Percentiles rank a stretch among this genome's conserved stretches.
Conservation (phyloP, 2,113 vertebrate genomes). For the Otus sunia region DNA sequence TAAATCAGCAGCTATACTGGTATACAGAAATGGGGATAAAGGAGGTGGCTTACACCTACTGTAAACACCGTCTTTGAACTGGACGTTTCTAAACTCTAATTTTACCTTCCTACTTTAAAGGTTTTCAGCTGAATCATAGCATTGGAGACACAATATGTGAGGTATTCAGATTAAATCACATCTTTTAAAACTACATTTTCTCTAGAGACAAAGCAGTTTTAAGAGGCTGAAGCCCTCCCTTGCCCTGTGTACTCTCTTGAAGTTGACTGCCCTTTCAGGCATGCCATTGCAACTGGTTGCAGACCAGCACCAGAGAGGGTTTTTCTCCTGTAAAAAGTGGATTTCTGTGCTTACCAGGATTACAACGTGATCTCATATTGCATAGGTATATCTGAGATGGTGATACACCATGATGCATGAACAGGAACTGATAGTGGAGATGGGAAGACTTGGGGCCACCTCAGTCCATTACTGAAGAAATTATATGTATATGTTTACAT, state of each 20-base stretch:
- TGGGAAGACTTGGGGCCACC: background rate
- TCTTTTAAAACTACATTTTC: background rate
- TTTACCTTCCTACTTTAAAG: background rate
- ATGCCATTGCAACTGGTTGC: background rate
- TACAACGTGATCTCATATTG: background rate
- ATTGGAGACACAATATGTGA: background rate
- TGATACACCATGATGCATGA: background rate
- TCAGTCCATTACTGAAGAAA: background rate
- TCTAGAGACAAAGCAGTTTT: background rate
- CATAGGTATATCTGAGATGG: background rate
- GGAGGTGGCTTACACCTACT: background rate
- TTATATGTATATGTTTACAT: background rate
- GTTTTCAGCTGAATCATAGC: background rate
- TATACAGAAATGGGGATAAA: background rate
- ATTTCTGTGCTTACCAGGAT: background rate
- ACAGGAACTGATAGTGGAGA: background rate
- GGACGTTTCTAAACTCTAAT: background rate
- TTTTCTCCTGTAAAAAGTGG: background rate
- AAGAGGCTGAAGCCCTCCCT: background rate
- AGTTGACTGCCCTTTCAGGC: background rate
- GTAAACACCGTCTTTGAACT: background rate
- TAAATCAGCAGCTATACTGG: background rate
- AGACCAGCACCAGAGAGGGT: background rate
- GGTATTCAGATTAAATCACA: background rate
- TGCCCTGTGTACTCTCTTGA: background rate